Evolutionary conservation across 2,113 vertebrate species (phyloP).

Genomic region (Plectropomus leopardus): DNA sequence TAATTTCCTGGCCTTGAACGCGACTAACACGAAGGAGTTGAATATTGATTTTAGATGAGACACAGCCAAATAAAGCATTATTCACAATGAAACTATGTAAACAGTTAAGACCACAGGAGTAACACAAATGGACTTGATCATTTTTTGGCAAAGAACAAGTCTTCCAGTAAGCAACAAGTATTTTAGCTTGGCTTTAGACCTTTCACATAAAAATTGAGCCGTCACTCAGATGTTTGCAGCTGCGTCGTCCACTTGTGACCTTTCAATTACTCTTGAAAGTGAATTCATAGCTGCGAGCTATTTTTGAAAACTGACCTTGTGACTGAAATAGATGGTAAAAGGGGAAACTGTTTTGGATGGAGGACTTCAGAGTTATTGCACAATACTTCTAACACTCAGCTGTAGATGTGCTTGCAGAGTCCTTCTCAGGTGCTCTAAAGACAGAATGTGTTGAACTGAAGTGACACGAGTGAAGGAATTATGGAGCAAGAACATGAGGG

Average conservation of each 20-base stretch:
- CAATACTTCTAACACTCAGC: not conserved
- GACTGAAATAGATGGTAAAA: slow-evolving; percentile 54
- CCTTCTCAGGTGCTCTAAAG: not conserved
- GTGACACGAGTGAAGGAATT: not conserved
- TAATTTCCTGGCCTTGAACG: no score
- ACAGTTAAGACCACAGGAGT: no score
- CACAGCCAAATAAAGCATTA: no score
- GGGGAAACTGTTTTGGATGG: slow-evolving; percentile 29
- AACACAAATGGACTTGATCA: no score
- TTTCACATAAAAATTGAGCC: not conserved
- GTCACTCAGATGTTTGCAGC: not conserved
- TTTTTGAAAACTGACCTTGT: slow-evolving; percentile 57
- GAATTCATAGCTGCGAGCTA: slow-evolving; percentile 26
- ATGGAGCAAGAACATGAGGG: not conserved
- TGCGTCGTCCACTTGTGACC: not conserved
- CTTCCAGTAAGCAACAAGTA: no score
- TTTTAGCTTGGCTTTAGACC: not conserved
- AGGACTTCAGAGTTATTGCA: slow-evolving; percentile 13
- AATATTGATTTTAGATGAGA: no score
- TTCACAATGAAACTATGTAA: no score
- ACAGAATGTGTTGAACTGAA: not conserved
- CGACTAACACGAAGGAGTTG: no score
- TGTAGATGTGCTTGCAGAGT: not conserved
- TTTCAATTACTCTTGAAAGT: slow-evolving; percentile 5
- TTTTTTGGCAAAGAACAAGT: no score